Evolutionary conservation across 1,140 invertebrate species (phyloP).

Genomic region (Ephestia elutella): DNA sequence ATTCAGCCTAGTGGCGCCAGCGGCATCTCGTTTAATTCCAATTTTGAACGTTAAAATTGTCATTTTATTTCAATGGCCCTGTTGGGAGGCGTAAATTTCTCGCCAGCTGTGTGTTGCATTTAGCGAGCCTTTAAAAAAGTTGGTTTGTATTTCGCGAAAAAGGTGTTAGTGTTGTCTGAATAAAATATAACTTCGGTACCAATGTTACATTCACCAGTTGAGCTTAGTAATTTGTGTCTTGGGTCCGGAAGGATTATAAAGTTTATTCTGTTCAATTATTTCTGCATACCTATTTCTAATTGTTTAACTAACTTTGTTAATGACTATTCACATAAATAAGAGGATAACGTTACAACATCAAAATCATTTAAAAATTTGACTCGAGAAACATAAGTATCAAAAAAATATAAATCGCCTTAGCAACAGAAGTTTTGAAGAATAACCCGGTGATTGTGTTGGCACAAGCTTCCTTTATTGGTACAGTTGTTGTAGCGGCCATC

Average conservation of each 20-base stretch:
- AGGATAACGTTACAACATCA: no score
- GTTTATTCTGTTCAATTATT: no score
- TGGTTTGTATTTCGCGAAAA: background rate
- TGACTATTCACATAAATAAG: no score
- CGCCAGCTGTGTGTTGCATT: background rate
- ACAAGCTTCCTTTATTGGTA: constrained; percentile 8
- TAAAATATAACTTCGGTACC: no score
- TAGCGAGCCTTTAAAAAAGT: no score
- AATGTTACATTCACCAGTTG: no score
- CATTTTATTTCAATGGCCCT: constrained; percentile 1
- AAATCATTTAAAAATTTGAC: no score
- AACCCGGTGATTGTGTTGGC: constrained; percentile 8
- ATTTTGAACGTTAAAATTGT: constrained; percentile 5
- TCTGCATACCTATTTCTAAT: no score
- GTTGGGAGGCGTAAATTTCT: background rate
- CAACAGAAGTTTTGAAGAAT: background rate
- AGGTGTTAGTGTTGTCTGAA: constrained; percentile 8
- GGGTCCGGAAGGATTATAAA: no score
- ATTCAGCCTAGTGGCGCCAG: background rate
- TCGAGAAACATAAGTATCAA: background rate
- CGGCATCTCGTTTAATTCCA: constrained; percentile 2
- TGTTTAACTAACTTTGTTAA: no score
- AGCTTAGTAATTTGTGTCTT: no score
- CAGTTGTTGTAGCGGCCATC: constrained; percentile 7
- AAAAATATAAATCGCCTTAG: background rate